Evolutionary conservation across 1,140 invertebrate species (phyloP), one percentile per base, ranked within the genome.

Genomic region (Drosophila truncata): DNA sequence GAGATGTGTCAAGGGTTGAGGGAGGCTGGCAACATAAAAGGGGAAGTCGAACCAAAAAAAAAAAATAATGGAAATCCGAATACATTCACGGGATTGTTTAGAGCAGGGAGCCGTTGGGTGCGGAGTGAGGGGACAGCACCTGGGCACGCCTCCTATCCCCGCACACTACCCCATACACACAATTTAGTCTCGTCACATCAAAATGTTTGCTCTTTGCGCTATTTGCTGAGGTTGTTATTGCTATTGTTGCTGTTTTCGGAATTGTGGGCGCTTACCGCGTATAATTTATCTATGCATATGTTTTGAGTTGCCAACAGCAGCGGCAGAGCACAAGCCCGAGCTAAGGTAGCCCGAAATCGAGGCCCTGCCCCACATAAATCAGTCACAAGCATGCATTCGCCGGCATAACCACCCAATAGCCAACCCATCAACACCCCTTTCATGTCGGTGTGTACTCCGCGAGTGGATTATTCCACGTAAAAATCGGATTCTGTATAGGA

Each of bases 211-310:
- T 54, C 42, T 54, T 54, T 25, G 55, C 71, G 41, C 47, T 62
- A 49, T 78, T 78, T 64, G 61, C 61, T 23, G 72, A 57, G 62
- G 72, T 33, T 66, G 63, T 31, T 42, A 44, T 54, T 70, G 61
- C 27, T 20, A 55, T 70, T 78, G 73, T 78, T 83, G 69, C 67
- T 33, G 39, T 29, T 63, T 47, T 33, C 27, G 65, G 60, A 67
- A 79, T 81, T 85, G 66, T 69, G 66, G 71, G 80, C 80, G 83
- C 83, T 84, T 80, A 83, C 80, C 85, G 85, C 78, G 78, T 88
- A 90, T 90, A 90, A 88, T 88, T 88, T 88, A 88, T 88, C 85
- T 88, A 79, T 88, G 85, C 85, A 88, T 88, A 88, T 88, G 85
- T 90, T 90, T 82, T 74, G 78, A 84, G 73, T 84, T 88, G 84